A percentile compares a stretch with the other conserved stretches of the same genome.
These are phyloP conservation scores for Chelon labrosus DNA, from an alignment of 2,797 vertebrate species.

Conservation along the genomic window DNA sequence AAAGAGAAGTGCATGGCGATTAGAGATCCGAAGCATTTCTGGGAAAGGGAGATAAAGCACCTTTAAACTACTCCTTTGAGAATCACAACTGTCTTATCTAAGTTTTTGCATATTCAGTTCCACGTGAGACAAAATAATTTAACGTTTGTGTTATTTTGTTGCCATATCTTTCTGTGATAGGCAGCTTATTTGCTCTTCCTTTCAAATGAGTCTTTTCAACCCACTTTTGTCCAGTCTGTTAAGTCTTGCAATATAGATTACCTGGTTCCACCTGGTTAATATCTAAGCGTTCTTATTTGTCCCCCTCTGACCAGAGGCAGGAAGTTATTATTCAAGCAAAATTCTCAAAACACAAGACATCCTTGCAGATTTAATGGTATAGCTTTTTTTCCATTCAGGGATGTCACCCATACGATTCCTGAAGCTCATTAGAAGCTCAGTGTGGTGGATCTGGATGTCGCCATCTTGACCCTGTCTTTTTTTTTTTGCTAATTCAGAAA, in stretches of 20 bases:
- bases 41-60: slow-evolving; percentile 43
- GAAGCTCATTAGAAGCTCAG: no score
- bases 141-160: slow-evolving; percentile 3
- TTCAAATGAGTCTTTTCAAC: neutral
- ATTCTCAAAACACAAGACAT: neutral
- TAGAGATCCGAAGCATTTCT: slow-evolving; percentile 42
- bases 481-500: no score
- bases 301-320: neutral
- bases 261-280: neutral
- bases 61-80: slow-evolving; percentile 19
- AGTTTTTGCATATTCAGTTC: slow-evolving; percentile 12
- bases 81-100: slow-evolving; percentile 21
- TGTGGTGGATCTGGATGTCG: no score
- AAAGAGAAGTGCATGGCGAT: slow-evolving; percentile 38
- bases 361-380: neutral
- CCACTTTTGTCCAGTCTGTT: neutral
- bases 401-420: no score
- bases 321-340: neutral
- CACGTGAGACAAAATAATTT: slow-evolving; percentile 21
- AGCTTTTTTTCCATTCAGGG: no score
- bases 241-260: neutral
- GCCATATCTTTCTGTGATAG: neutral
- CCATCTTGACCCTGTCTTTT: no score
- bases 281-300: neutral
- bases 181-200: neutral